Base-by-base conservation (phyloP, 2,113 vertebrate species). In the Motacilla alba region DNA sequence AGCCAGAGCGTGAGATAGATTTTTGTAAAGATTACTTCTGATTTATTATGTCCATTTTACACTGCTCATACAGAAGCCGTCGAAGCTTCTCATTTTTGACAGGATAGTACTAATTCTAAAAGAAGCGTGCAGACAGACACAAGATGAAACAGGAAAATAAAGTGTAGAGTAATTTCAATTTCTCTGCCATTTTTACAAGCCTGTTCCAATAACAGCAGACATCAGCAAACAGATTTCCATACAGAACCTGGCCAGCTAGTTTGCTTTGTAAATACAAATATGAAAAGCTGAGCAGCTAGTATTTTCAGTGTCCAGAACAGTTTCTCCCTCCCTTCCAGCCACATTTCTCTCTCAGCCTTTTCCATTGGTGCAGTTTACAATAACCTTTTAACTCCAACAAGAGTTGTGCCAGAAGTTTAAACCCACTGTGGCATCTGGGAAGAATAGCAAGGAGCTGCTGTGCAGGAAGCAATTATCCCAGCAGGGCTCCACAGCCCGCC, bases 401-500 rank as follows among this genome's bases (percentile, higher is more conserved):
- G 58, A 85, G 9, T 28, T 6, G 18, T 56, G 24, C 47, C 43
- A 26, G 50, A 53, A 83, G 64, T 90, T 95, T 74, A 80, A 95
- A 70, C 46, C 19, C 68, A 41, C 30, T 1, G 4, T 63, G 35
- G 67, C 64, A 80, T 83, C 72, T 44, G 63, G 35, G 37, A 46
- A 60, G 69, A 86, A 37, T 13, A 86, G 81, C 33, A 31, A 90
- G 72, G 55, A 56, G 26, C 27, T 68, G 22, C 85, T 67, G 79
- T 64, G n/a, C 26, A 86, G 88, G 82, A 90, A 94, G 90, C 64
- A 89, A 83, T 95, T 95, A 89, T 78, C 72, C 33, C 88, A 44
- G 90, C 85, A n/a, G 68, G 92, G 59, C 63, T 93, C 44, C 84
- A 60, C 15, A 69, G 55, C 24, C 43, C 27, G n/a, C n/a, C 26